phyloP scores from a whole-genome alignment of 2,113 vertebrate genomes.

The Balaeniceps rex region DNA sequence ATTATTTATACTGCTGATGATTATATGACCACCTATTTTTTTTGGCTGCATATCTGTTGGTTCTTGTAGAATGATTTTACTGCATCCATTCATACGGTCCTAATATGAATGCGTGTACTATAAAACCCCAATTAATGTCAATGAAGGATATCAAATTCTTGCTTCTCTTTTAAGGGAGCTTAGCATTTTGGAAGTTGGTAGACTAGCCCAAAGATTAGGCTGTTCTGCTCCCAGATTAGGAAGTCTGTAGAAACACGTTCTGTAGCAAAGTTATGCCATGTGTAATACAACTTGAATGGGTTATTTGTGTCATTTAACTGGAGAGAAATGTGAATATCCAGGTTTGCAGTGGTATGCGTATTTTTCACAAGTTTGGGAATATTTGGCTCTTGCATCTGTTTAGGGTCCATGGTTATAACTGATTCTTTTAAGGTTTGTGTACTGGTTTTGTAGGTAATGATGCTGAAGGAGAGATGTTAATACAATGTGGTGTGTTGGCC shows the following conservation, averaged over 20 bases:
- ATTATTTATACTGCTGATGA: background rate
- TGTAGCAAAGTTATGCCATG: background rate
- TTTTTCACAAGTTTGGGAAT: background rate
- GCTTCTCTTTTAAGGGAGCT: background rate
- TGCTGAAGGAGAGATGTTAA: background rate
- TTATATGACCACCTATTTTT: background rate
- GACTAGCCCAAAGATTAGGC: background rate
- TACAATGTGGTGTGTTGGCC: background rate
- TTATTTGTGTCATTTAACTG: background rate
- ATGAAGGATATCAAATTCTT: background rate
- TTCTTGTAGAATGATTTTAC: background rate
- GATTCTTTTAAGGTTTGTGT: background rate
- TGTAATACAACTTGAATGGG: background rate
- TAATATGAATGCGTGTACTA: background rate
- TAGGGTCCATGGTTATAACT: background rate
- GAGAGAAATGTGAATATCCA: background rate
- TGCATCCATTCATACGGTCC: background rate
- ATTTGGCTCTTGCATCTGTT: background rate
- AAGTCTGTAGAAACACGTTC: background rate
- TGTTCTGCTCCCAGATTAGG: background rate
- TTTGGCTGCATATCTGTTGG: background rate
- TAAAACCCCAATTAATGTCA: background rate
- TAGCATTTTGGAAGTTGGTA: background rate
- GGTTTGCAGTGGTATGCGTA: background rate
- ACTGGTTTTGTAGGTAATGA: background rate